Conservation (phyloP, 2,113 vertebrate species). For the Galbula dea region DNA sequence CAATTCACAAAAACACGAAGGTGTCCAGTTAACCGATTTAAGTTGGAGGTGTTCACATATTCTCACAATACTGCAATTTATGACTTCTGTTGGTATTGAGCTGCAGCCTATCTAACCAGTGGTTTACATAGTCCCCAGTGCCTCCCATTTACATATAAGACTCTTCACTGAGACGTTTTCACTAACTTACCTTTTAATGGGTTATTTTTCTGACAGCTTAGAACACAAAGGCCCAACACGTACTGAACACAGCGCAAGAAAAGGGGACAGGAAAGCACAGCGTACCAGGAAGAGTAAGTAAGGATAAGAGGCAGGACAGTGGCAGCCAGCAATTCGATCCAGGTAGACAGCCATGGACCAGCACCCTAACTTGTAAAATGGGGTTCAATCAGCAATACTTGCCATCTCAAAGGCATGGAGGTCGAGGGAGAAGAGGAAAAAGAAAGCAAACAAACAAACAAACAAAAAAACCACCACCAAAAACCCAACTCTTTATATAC, state of each 20-base stretch:
- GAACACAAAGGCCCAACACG: neutral
- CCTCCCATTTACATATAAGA: neutral
- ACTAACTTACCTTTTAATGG: neutral
- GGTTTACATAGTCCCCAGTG: neutral
- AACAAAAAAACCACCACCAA: too few species aligned
- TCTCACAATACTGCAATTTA: neutral
- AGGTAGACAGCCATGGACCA: neutral
- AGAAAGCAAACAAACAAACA: too few species aligned
- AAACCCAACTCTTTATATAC: neutral
- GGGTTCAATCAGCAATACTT: neutral
- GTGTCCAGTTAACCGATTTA: neutral
- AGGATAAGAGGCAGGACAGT: neutral
- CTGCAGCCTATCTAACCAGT: neutral
- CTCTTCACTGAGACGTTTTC: neutral
- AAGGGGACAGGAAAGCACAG: neutral
- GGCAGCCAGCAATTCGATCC: neutral
- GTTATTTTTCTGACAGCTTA: neutral
- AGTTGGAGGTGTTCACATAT: neutral
- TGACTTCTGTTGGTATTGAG: neutral
- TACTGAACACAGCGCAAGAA: neutral
- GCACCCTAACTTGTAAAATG: neutral
- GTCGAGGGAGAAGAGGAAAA: rapidly evolving
- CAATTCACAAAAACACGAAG: neutral
- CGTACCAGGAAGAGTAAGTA: neutral
- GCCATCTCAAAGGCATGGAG: neutral